Evolutionary conservation across 2,797 vertebrate species (phyloP), one percentile per base, ranked within the genome.

Genomic region (Neoniphon sammara): DNA sequence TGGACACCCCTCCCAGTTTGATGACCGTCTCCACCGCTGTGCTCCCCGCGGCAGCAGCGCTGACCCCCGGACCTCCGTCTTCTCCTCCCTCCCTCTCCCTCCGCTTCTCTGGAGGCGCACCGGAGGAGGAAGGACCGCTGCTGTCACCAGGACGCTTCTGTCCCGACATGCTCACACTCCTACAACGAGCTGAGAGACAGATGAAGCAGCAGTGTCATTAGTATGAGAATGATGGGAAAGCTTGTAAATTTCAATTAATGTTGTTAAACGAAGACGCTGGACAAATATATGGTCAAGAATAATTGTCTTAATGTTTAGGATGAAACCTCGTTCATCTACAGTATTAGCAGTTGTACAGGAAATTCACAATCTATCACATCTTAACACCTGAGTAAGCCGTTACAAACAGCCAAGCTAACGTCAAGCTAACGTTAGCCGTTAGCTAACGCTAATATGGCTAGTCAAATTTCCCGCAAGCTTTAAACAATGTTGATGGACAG

Each of bases 1-100:
- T 99, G 60, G 96, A 97, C 84, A 98, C 96, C 0, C 97, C 95
- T 59, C 97, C 98, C 9, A 99, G 94, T 81, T 99, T 99, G 91
- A 99, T 99, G 75, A 95, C 94, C 0, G 95, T 95, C 86, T 94
- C 94, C 82, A 95, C 94, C 5, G 94, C 93, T 1, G 93, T 95
- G 88, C 92, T 94, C 12, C 92, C 93, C 6, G 90, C 91, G 2
- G 91, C 92, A 20, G 88, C 87, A 0, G 92, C 75, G 72, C 93
- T 91, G 73, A 93, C 85, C 31, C 92, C 90, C 23, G 90, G 75
- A 50, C 86, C 88, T 21, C 90, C 93, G 8, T 94, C 93, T 52
- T 95, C 94, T 63, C 87, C 84, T 25, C 73, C 92, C 25, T 94
- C 94, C 66, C 89, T 77, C 66, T 94, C 94, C 73, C 92, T 87